Evolutionary conservation across 2,888 invertebrate genomes (phyloP), one percentile per base, ranked within the genome.

Genomic region (Caenorhabditis virilis): DNA sequence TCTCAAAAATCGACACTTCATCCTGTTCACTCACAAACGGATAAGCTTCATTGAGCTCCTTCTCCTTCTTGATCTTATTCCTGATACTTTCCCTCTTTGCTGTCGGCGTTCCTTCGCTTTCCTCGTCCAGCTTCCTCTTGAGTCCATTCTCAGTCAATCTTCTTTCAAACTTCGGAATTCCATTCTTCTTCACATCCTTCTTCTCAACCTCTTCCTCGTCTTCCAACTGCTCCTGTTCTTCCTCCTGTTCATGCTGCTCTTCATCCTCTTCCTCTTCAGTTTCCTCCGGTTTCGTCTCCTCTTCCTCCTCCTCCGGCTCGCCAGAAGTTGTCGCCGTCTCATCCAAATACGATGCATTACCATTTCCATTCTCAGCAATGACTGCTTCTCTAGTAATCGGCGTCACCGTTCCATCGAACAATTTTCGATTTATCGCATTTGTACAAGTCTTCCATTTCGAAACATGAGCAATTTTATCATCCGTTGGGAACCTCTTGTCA

Each of bases 401-500:
- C 3, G 25, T 45, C 2, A 45, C 43, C 6, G 43, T 45, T 4
- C 43, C 35, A 27, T 41, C 52, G 23, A 38, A 45, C 7, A 43
- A 43, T 13, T 43, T 52, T 48, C 70, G 74, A 41, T 74, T 74
- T 46, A 76, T 76, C 9, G 73, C 68, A 18, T 68, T 67, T 9
- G 76, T 74, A 63, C 72, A 72, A 5, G 67, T 35, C 54, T 76
- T 76, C 76, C 76, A 76, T 41, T 76, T 76, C 18, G 71, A 62
- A 5, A 55, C 57, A 25, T 66, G 66, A 1, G 50, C 47, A 15
- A 63, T 41, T 53, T 70, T 69, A 36, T 72, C 70, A 5, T 51
- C 47, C 0, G 72, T 69, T 20, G 76, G 74, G 61, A 74, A 76
- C 13, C 76, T 46, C n/a, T 56, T 55, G 26, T 76, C 76, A 30